Percentiles rank a stretch among this genome's conserved stretches.
Evolutionary conservation across 1,140 invertebrate species (phyloP).

Genomic region (Ctenoplectra terminalis): DNA sequence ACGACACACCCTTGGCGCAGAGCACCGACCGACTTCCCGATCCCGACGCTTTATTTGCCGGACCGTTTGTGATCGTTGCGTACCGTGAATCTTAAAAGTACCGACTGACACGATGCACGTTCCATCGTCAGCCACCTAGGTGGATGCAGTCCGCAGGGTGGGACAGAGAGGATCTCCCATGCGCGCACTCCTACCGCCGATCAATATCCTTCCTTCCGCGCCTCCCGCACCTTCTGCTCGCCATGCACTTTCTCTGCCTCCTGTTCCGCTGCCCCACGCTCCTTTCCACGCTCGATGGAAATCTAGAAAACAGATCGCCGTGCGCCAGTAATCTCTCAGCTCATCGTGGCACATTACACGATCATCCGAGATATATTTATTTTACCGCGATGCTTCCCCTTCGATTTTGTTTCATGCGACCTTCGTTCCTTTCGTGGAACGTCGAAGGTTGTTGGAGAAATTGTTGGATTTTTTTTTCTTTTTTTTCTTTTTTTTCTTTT

Average conservation of each 20-base stretch:
- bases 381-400: neutral
- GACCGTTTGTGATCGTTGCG: slow-evolving; percentile 31
- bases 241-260: slow-evolving; percentile 42
- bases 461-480: too few relatives aligned
- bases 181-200: slow-evolving; percentile 72
- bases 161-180: slow-evolving; percentile 59
- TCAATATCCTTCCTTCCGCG: slow-evolving; percentile 79
- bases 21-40: slow-evolving; percentile 55
- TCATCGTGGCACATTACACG: neutral
- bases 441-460: neutral
- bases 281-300: slow-evolving; percentile 35
- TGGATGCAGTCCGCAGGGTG: slow-evolving; percentile 56
- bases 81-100: slow-evolving; percentile 50
- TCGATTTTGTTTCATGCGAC: neutral
- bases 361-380: neutral
- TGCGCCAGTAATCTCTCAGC: slow-evolving; percentile 11
- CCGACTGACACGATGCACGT: slow-evolving; percentile 56
- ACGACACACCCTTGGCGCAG: slow-evolving; percentile 60
- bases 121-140: slow-evolving; percentile 52
- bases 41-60: slow-evolving; percentile 31
- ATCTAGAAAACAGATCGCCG: slow-evolving; percentile 37
- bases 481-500: too few relatives aligned
- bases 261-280: slow-evolving; percentile 26
- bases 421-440: neutral
- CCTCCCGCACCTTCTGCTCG: slow-evolving; percentile 55